Base-by-base conservation (phyloP, 2,888 invertebrate genomes). In the Polyommatus iphigenia region DNA sequence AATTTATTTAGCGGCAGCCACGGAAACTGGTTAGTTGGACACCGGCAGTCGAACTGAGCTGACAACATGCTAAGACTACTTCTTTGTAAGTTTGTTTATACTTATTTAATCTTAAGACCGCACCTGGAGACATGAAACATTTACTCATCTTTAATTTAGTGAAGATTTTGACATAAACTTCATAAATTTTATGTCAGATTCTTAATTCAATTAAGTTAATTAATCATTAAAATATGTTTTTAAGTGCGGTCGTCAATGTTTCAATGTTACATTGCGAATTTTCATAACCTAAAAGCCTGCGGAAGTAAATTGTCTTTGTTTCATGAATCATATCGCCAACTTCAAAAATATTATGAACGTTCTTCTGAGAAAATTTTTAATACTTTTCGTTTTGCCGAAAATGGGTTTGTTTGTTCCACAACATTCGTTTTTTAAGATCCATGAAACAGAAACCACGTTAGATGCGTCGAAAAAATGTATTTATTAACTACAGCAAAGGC, bases 31-130 rank as follows among this genome's bases (percentile, higher is more conserved):
- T 75, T 75, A 75, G 75, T 75, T 50, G 46, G 54, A 15, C 15
- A 54, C 75, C 75, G 54, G 54, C 75, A 18, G 10, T 29, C 29
- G 24, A 73, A 73, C 46, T 15, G 54, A 54, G 50, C 75, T 75
- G 75, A 75, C 75, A 75, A 54, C 46, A 75, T 54, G 75, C 15
- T 75, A 8, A 29, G 75, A 29, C 29, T 75, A 54, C 50, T 75
- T 7, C 54, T 75, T 75, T 54, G 75, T 75, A 54, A 75, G 75
- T 75, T 29, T 75, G 18, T 29, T 75, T 54, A 18, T 54, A 67
- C 24, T 62, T 62, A 67, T 67, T 62, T n/a, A 59, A 62, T 4
- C 3, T 29, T 62, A 20, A 0, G 13, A 1, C 50, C 50, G 15
- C 3, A 15, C 50, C 10, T 10, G 2, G 41, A 50, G 50, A 15